These are phyloP conservation scores for Gambusia affinis DNA, from an alignment of 2,113 vertebrate genomes.

Conservation along the genomic window DNA sequence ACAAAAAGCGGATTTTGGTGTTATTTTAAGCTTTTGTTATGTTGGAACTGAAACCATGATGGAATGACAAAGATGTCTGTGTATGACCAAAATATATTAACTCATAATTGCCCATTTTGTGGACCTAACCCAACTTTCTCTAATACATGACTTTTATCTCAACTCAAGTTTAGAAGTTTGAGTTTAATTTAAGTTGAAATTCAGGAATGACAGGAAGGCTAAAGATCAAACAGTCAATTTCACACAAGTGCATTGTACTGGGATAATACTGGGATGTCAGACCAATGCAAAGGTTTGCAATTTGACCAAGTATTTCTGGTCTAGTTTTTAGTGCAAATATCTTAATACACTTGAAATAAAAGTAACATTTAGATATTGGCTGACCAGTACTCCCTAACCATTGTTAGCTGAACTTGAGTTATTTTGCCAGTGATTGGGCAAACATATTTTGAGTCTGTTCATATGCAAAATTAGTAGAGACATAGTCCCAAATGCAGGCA, in stretches of 20 bases:
- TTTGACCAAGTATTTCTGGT: too few relatives aligned
- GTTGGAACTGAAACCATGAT: slow-evolving; percentile 34
- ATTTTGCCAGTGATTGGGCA: too few relatives aligned
- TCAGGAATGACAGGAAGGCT: slow-evolving; percentile 8
- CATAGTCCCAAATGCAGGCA: too few relatives aligned
- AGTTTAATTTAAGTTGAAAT: neutral
- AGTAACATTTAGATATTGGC: too few relatives aligned
- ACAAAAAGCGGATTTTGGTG: slow-evolving; percentile 42
- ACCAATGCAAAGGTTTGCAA: neutral
- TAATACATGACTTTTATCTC: neutral
- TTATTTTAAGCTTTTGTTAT: slow-evolving; percentile 16
- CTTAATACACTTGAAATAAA: too few relatives aligned
- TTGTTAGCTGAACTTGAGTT: too few relatives aligned
- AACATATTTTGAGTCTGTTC: too few relatives aligned
- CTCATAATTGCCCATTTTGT: too few relatives aligned
- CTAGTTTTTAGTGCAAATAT: too few relatives aligned
- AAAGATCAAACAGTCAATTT: slow-evolving; percentile 50
- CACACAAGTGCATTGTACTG: neutral
- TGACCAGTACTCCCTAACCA: too few relatives aligned
- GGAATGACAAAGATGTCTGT: slow-evolving; percentile 2
- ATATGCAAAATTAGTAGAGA: too few relatives aligned
- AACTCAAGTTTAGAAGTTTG: neutral
- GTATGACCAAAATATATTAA: too few relatives aligned
- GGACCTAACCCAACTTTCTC: neutral
- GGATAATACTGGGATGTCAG: neutral